phyloP scores from a whole-genome alignment of 2,797 vertebrate genomes.

The Thalassophryne amazonica region DNA sequence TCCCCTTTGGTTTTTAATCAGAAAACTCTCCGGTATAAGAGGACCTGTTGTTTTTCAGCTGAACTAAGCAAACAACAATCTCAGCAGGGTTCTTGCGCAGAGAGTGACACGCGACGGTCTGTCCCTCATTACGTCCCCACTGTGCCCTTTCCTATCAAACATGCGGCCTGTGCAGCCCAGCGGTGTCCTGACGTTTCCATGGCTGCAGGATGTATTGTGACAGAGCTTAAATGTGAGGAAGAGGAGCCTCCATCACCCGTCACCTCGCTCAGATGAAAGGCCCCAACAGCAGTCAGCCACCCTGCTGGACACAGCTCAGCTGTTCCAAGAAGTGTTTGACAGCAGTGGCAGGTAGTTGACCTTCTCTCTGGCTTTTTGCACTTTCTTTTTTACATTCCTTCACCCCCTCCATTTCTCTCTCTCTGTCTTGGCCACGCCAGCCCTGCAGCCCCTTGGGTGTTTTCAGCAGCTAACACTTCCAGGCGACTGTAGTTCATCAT shows the following conservation, averaged over 20 bases:
- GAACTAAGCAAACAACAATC: slow-evolving; percentile 7
- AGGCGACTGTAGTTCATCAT: background rate
- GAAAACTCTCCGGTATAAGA: slow-evolving; percentile 10
- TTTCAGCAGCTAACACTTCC: slow-evolving; percentile 47
- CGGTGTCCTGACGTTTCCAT: slow-evolving; percentile 43
- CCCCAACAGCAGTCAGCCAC: slow-evolving; percentile 58
- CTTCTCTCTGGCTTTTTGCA: slow-evolving; percentile 58
- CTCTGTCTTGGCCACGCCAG: slow-evolving; percentile 8
- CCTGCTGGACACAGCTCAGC: slow-evolving; percentile 61
- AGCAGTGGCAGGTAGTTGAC: slow-evolving; percentile 76
- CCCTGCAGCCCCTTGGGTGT: slow-evolving; percentile 28
- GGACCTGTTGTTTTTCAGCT: slow-evolving; percentile 5
- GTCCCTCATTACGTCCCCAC: slow-evolving; percentile 3
- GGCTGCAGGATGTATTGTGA: slow-evolving; percentile 47
- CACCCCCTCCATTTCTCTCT: background rate
- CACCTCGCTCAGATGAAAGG: slow-evolving; percentile 65
- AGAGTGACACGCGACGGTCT: background rate
- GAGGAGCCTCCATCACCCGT: slow-evolving; percentile 60
- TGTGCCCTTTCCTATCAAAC: background rate
- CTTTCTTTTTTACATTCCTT: slow-evolving; percentile 14
- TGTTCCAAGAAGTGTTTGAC: slow-evolving; percentile 71
- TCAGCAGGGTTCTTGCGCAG: background rate
- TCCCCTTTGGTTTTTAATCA: slow-evolving; percentile 17
- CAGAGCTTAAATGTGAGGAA: slow-evolving; percentile 63
- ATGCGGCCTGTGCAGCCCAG: slow-evolving; percentile 26